Percentiles rank a stretch among this genome's conserved stretches.
phyloP scores from a whole-genome alignment of 2,113 vertebrate species.

The Poecile atricapillus region DNA sequence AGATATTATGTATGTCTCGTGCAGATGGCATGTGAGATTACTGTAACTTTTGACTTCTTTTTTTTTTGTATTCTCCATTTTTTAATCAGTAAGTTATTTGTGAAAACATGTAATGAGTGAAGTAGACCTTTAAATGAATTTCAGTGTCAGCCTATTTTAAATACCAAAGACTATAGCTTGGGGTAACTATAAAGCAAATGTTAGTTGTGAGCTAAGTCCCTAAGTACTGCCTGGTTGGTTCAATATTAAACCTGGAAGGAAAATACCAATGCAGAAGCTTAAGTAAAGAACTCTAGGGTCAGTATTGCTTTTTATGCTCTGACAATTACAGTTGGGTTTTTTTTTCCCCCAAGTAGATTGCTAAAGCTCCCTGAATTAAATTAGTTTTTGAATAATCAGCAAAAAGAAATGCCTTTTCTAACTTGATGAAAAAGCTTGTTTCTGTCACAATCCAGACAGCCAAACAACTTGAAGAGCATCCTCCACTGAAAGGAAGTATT shows the following conservation, averaged over 20 bases:
- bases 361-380: neutral
- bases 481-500: neutral
- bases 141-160: slow-evolving; percentile 13
- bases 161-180: slow-evolving; percentile 24
- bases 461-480: neutral
- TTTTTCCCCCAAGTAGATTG: neutral
- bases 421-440: neutral
- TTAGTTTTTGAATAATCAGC: neutral
- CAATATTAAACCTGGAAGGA: neutral
- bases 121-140: slow-evolving; percentile 18
- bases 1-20: rapidly evolving
- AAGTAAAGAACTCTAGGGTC: neutral
- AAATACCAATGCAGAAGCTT: neutral
- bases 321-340: neutral
- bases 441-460: neutral
- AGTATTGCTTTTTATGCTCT: neutral
- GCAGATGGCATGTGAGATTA: neutral
- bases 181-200: slow-evolving; percentile 26
- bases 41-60: neutral
- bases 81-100: neutral
- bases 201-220: neutral
- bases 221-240: neutral
- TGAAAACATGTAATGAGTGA: neutral
- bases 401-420: neutral
- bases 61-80: neutral